A percentile compares a stretch with the other conserved stretches of the same genome.
Evolutionary conservation across 2,888 invertebrate genomes (phyloP).

Genomic region (Oscheius onirici): DNA sequence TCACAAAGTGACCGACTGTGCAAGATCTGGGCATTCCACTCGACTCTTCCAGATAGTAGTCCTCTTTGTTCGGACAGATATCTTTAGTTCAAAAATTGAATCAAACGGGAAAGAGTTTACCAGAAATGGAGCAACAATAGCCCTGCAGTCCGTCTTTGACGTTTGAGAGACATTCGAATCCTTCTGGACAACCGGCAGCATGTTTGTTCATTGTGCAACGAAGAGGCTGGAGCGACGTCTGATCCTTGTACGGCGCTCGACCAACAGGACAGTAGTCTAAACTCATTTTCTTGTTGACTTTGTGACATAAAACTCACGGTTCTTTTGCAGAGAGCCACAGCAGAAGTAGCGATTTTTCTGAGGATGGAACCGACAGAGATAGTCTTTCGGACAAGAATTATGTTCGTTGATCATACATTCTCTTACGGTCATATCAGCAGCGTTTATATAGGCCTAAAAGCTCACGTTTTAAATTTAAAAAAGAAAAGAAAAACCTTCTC

Average conservation of each 20-base stretch:
- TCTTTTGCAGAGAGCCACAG: slow-evolving; percentile 54
- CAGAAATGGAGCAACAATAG: slow-evolving; percentile 57
- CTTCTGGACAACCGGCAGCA: slow-evolving; percentile 57
- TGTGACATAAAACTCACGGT: neutral
- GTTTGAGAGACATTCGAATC: slow-evolving; percentile 56
- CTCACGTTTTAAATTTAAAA: too few species aligned
- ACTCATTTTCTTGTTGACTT: neutral
- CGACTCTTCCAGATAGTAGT: slow-evolving; percentile 57
- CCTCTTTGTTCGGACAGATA: slow-evolving; percentile 60
- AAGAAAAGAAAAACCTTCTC: too few species aligned
- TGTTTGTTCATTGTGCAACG: slow-evolving; percentile 61
- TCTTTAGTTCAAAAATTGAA: slow-evolving; percentile 35
- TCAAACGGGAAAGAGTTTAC: neutral
- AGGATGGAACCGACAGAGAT: slow-evolving; percentile 61
- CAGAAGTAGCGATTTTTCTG: slow-evolving; percentile 61
- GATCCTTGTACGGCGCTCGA: slow-evolving; percentile 59
- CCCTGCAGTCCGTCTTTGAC: slow-evolving; percentile 60
- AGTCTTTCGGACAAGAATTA: slow-evolving; percentile 58
- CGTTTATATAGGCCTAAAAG: slow-evolving; percentile 61
- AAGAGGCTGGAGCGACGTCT: slow-evolving; percentile 49
- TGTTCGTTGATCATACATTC: slow-evolving; percentile 63
- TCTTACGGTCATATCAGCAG: slow-evolving; percentile 57
- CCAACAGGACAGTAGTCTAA: slow-evolving; percentile 58
- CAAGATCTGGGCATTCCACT: slow-evolving; percentile 60
- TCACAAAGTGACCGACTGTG: slow-evolving; percentile 58